These are phyloP conservation scores for Opisthocomus hoazin DNA, from an alignment of 2,113 vertebrate genomes.

Conservation along the genomic window DNA sequence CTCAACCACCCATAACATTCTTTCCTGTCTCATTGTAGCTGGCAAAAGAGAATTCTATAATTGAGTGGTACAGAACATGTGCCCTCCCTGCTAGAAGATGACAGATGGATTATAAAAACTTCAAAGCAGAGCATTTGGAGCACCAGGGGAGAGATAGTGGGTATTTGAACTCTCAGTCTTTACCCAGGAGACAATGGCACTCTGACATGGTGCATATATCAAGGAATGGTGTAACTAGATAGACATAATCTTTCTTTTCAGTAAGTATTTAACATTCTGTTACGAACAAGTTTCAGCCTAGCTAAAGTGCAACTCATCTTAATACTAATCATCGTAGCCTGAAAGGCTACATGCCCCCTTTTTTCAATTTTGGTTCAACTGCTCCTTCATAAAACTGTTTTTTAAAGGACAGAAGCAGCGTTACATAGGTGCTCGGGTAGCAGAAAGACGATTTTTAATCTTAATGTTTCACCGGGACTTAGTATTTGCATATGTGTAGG, in stretches of 20 bases:
- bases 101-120: slow-evolving; percentile 99
- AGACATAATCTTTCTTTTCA: slow-evolving; percentile 93
- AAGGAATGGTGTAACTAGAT: slow-evolving; percentile 94
- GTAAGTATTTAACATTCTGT: slow-evolving; percentile 94
- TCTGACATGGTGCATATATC: slow-evolving; percentile 97
- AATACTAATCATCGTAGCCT: slow-evolving; percentile 71
- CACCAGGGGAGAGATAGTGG: slow-evolving; percentile 97
- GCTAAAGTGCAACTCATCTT: slow-evolving; percentile 78
- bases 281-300: slow-evolving; percentile 86
- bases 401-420: slow-evolving; percentile 49
- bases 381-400: slow-evolving; percentile 61
- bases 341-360: slow-evolving; percentile 59
- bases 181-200: slow-evolving; percentile 99
- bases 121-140: slow-evolving; percentile 96
- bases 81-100: slow-evolving; percentile 97
- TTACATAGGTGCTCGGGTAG: background rate
- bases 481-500: background rate
- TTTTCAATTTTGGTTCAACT: slow-evolving; percentile 64
- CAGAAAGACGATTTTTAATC: background rate
- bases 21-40: slow-evolving; percentile 90
- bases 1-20: slow-evolving; percentile 88
- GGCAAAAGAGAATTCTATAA: slow-evolving; percentile 94
- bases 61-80: slow-evolving; percentile 97
- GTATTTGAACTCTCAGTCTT: slow-evolving; percentile 99
- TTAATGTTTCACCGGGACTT: background rate